Conservation (phyloP, 1,140 invertebrate species). For the Sitophilus oryzae region DNA sequence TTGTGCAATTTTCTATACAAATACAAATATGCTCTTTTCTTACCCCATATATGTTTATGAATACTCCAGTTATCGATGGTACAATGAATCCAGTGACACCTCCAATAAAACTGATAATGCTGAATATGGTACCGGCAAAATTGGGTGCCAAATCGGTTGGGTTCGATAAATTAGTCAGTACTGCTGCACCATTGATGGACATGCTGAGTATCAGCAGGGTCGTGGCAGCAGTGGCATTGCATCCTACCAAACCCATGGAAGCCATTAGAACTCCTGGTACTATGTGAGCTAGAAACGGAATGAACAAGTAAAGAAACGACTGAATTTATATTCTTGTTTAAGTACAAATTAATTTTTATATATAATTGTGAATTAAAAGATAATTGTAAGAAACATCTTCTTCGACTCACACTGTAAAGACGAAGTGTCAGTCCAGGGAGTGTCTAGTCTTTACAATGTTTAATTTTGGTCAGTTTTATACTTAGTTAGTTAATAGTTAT, state of each 20-base stretch:
- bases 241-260: slow-evolving; percentile 59
- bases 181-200: slow-evolving; percentile 75
- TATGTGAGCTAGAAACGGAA: slow-evolving; percentile 55
- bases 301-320: neutral
- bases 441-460: neutral
- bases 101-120: slow-evolving; percentile 69
- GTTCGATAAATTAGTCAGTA: slow-evolving; percentile 75
- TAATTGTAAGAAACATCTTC: too few species aligned
- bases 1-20: too few species aligned
- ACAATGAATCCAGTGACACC: slow-evolving; percentile 68
- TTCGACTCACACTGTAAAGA: too few species aligned
- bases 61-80: slow-evolving; percentile 57
- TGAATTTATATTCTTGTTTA: neutral
- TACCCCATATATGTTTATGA: slow-evolving; percentile 58
- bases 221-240: slow-evolving; percentile 57
- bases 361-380: neutral
- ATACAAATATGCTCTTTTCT: slow-evolving; percentile 25
- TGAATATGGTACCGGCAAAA: slow-evolving; percentile 69
- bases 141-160: slow-evolving; percentile 78
- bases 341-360: neutral
- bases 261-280: slow-evolving; percentile 62
- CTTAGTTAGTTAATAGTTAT: neutral
- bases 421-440: too few species aligned
- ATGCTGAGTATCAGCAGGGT: slow-evolving; percentile 66
- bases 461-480: neutral